A percentile compares a stretch with the other conserved stretches of the same genome.
These are phyloP conservation scores for Luffia ferchaultella DNA, from an alignment of 2,888 invertebrate species.

Conservation along the genomic window DNA sequence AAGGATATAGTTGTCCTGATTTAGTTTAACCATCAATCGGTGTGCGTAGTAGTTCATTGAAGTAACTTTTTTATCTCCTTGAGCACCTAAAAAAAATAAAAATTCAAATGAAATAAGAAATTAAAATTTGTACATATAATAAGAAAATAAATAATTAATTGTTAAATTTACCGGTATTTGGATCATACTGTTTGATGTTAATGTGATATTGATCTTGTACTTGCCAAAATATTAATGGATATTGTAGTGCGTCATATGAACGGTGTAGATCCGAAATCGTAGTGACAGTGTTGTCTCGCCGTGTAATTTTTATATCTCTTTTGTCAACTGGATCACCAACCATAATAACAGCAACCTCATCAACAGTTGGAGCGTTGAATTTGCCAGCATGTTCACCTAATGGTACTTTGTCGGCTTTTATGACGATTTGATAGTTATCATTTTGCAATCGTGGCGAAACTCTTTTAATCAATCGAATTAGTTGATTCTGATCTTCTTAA, in stretches of 20 bases:
- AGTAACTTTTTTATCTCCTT: no score
- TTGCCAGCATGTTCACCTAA: conserved; percentile 16
- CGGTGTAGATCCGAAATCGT: conserved; percentile 12
- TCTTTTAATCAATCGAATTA: neutral
- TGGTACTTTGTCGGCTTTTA: conserved; percentile 15
- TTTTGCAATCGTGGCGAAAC: neutral
- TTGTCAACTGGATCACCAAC: conserved; percentile 21
- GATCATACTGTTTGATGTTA: conserved; percentile 16
- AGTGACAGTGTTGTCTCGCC: conserved; percentile 3
- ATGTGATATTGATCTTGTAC: conserved; percentile 16
- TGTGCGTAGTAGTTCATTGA: no score
- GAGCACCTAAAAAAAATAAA: no score
- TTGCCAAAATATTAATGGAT: conserved; percentile 21
- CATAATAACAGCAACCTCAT: conserved; percentile 23
- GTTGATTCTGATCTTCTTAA: neutral
- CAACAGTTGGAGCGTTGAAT: conserved; percentile 20
- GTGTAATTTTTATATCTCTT: conserved; percentile 12
- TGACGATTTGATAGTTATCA: conserved; percentile 10
- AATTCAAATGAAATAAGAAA: no score
- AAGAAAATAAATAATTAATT: no score
- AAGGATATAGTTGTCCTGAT: no score
- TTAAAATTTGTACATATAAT: no score
- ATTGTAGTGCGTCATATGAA: conserved; percentile 18
- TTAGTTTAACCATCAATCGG: no score
- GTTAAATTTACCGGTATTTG: conserved; percentile 2